Percentiles rank a stretch among this genome's conserved stretches.
Conservation (phyloP, 2,113 vertebrate genomes). For the Pelusios castaneus region DNA sequence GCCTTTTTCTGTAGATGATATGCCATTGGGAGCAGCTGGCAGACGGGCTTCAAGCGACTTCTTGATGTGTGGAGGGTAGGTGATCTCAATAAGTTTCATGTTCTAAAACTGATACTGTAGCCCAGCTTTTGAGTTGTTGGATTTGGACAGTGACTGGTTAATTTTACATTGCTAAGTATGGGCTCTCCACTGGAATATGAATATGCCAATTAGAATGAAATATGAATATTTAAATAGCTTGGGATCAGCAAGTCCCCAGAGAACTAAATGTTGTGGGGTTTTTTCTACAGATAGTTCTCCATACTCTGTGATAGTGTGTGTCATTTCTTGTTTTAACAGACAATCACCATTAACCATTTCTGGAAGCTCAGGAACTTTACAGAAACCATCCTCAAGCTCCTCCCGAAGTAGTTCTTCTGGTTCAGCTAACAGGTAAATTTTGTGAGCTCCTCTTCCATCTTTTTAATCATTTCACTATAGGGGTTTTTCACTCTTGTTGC, state of each 20-base stretch:
- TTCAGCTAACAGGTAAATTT: constrained; percentile 59
- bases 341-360: constrained; percentile 73
- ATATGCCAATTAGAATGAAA: not conserved
- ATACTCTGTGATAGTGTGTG: not conserved
- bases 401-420: constrained; percentile 66
- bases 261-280: not conserved
- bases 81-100: constrained; percentile 35
- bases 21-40: constrained; percentile 82
- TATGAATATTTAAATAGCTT: not conserved
- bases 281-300: not conserved
- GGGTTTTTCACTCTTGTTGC: not conserved
- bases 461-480: not conserved
- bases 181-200: not conserved
- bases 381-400: constrained; percentile 70
- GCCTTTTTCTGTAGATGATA: constrained; percentile 83
- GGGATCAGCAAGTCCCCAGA: not conserved
- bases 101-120: constrained; percentile 16
- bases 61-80: constrained; percentile 93
- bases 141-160: not conserved
- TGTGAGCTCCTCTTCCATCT: not conserved
- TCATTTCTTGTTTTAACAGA: constrained; percentile 50
- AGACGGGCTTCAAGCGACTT: constrained; percentile 91
- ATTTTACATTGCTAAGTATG: not conserved
- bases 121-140: constrained; percentile 16
- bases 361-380: constrained; percentile 71